Evolutionary conservation across 2,888 invertebrate genomes (phyloP).

Genomic region (Ariolimax columbianus): DNA sequence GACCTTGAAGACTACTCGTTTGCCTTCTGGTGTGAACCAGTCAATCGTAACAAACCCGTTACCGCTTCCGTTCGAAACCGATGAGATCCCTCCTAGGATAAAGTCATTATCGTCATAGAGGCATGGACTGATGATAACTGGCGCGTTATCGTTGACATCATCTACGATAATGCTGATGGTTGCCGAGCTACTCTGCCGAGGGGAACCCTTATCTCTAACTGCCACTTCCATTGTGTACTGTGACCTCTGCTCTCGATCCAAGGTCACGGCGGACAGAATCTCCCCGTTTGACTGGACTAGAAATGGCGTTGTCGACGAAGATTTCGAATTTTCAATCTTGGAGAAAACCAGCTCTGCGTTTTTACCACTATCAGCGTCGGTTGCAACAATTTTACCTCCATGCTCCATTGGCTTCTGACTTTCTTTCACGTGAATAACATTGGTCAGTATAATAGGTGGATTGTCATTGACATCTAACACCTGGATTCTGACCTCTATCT

Average conservation of each 20-base stretch:
- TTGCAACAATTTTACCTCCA: constrained; percentile 73
- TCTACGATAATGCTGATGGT: constrained; percentile 62
- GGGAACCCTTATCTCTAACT: constrained; percentile 63
- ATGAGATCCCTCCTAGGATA: not conserved
- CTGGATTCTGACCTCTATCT: constrained; percentile 71
- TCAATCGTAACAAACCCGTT: constrained; percentile 30
- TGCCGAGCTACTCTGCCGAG: constrained; percentile 60
- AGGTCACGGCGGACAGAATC: constrained; percentile 60
- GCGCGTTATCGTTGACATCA: constrained; percentile 65
- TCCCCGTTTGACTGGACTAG: constrained; percentile 62
- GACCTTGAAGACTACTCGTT: constrained; percentile 10
- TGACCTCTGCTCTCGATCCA: constrained; percentile 65
- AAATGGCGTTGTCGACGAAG: constrained; percentile 60
- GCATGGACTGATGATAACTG: constrained; percentile 56
- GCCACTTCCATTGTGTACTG: constrained; percentile 63
- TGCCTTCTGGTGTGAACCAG: constrained; percentile 37
- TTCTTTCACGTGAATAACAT: constrained; percentile 83
- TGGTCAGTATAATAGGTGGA: constrained; percentile 93
- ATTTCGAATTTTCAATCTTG: constrained; percentile 52
- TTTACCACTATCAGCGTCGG: constrained; percentile 65
- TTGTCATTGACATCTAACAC: constrained; percentile 83
- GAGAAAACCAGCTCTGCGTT: constrained; percentile 62
- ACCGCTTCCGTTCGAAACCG: not conserved
- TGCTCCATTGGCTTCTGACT: constrained; percentile 67
- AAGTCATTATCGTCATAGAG: not conserved